Conservation (phyloP, 2,888 invertebrate species). For the Alviniconcha strummeri region DNA sequence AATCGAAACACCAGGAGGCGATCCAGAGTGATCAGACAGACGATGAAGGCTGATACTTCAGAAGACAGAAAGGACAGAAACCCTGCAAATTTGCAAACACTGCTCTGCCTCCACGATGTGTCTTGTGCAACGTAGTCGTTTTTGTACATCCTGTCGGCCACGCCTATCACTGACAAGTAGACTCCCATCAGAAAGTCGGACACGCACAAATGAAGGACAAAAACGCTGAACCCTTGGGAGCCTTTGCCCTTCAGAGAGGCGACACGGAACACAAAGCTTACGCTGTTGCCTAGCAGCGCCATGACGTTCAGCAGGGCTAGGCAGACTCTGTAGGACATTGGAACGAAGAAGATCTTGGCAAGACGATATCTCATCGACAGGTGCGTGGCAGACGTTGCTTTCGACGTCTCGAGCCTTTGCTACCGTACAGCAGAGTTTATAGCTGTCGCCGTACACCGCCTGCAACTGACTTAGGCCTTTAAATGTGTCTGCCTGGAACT, state of each 20-base stretch:
- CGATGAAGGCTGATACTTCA: slow-evolving; percentile 79
- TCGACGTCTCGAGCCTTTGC: not conserved
- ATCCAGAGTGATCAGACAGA: slow-evolving; percentile 80
- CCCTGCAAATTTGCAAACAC: slow-evolving; percentile 50
- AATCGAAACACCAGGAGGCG: slow-evolving; percentile 79
- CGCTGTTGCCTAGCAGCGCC: slow-evolving; percentile 21
- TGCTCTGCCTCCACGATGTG: slow-evolving; percentile 48
- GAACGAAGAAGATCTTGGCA: slow-evolving; percentile 28
- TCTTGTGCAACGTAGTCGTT: slow-evolving; percentile 52
- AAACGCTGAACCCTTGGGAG: slow-evolving; percentile 20
- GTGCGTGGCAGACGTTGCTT: slow-evolving; percentile 14
- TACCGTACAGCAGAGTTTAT: slow-evolving; percentile 25
- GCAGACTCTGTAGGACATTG: slow-evolving; percentile 4
- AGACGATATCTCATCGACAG: slow-evolving; percentile 27
- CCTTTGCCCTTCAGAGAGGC: not conserved
- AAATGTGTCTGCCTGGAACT: not conserved
- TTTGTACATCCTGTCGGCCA: slow-evolving; percentile 49
- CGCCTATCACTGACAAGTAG: slow-evolving; percentile 50
- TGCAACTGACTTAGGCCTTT: not conserved
- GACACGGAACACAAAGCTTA: slow-evolving; percentile 16
- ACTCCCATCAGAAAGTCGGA: slow-evolving; percentile 51
- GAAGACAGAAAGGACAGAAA: slow-evolving; percentile 73
- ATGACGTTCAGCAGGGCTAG: slow-evolving; percentile 2
- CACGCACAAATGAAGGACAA: slow-evolving; percentile 35
- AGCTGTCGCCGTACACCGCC: slow-evolving; percentile 13